Evolutionary conservation across 2,888 invertebrate species (phyloP).

Genomic region (Alitta virens): DNA sequence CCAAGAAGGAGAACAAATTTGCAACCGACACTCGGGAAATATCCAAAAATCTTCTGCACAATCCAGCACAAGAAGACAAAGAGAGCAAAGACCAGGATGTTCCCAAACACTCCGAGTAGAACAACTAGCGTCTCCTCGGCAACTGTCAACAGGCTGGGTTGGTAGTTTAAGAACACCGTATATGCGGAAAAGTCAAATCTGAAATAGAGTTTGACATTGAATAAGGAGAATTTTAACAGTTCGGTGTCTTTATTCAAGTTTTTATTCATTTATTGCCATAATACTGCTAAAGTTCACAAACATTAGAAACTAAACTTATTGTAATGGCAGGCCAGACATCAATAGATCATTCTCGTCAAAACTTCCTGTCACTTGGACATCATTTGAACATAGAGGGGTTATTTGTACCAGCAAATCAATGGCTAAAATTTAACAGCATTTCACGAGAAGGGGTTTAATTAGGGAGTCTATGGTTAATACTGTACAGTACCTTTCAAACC

Average conservation of each 20-base stretch:
- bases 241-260: too few relatives aligned
- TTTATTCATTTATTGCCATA: too few relatives aligned
- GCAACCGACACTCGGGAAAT: slow-evolving; percentile 48
- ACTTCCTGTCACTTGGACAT: too few relatives aligned
- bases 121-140: slow-evolving; percentile 49
- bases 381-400: too few relatives aligned
- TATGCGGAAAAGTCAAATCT: slow-evolving; percentile 52
- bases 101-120: slow-evolving; percentile 42
- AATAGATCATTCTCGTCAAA: too few relatives aligned
- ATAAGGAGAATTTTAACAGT: too few relatives aligned
- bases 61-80: slow-evolving; percentile 40
- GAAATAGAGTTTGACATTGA: slow-evolving; percentile 14
- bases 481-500: too few relatives aligned
- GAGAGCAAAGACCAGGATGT: slow-evolving; percentile 40
- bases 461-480: too few relatives aligned
- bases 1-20: slow-evolving; percentile 49
- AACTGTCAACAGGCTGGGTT: slow-evolving; percentile 42
- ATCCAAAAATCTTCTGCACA: slow-evolving; percentile 39
- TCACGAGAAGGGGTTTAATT: too few relatives aligned
- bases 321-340: too few relatives aligned
- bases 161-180: slow-evolving; percentile 54
- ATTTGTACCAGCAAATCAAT: too few relatives aligned
- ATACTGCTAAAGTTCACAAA: neutral
- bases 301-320: neutral
- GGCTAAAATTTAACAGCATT: too few relatives aligned